Percentiles rank a stretch among this genome's conserved stretches.
Evolutionary conservation across 2,797 vertebrate genomes (phyloP).

Genomic region (Silurus lanzhouensis): DNA sequence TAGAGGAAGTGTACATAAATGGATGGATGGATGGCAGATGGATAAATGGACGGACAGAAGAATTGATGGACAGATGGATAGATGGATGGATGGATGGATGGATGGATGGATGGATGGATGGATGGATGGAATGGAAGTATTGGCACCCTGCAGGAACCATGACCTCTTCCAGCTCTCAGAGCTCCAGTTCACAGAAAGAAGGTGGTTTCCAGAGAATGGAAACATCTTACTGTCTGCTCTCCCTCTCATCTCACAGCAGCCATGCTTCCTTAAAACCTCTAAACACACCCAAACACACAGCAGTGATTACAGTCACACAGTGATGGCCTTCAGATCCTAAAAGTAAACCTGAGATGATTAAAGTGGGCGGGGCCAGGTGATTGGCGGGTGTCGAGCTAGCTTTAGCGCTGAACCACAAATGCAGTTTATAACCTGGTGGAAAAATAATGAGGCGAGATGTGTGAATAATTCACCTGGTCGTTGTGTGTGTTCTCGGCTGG

Average conservation of each 20-base stretch:
- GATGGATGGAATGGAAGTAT: not conserved
- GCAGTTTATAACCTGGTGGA: not conserved
- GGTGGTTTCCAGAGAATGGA: not conserved
- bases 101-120: not conserved
- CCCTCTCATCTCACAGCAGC: not conserved
- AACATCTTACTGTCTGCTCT: not conserved
- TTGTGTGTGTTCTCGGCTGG: constrained; percentile 9
- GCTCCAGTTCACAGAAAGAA: not conserved
- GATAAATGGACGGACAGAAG: not conserved
- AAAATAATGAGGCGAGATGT: constrained; percentile 20
- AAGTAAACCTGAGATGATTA: too few species aligned
- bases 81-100: not conserved
- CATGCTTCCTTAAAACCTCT: not conserved
- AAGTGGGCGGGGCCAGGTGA: not conserved
- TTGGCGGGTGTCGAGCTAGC: not conserved
- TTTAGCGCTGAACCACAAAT: not conserved
- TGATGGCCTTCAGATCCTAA: too few species aligned
- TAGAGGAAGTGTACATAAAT: not conserved
- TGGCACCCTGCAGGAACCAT: not conserved
- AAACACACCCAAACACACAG: not conserved
- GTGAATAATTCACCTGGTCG: constrained; percentile 74
- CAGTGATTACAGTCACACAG: not conserved
- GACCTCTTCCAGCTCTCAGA: not conserved
- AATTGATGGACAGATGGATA: not conserved
- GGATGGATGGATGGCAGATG: not conserved